These are phyloP conservation scores for Calliphora vicina DNA, from an alignment of 1,140 invertebrate species.

Conservation along the genomic window DNA sequence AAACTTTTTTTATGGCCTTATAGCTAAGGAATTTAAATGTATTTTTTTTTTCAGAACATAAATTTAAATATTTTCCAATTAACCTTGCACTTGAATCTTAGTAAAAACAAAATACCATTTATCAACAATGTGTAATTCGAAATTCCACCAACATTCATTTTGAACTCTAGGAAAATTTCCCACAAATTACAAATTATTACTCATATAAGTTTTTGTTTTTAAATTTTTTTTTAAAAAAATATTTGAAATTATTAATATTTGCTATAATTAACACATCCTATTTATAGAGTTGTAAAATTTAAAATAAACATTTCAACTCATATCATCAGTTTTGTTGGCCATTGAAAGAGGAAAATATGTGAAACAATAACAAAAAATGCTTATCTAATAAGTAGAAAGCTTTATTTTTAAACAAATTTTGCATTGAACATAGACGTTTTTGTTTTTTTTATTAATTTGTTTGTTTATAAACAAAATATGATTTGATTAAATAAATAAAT, in stretches of 20 bases:
- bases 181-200: neutral
- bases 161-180: neutral
- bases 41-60: no score
- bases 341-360: neutral
- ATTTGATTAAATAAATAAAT: no score
- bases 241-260: slow-evolving; percentile 11
- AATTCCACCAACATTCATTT: no score
- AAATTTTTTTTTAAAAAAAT: neutral
- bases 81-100: neutral
- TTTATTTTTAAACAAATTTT: no score
- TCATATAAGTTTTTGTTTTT: neutral
- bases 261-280: neutral
- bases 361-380: neutral
- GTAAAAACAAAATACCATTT: no score
- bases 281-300: slow-evolving; percentile 14
- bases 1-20: no score
- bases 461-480: no score
- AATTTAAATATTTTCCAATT: neutral
- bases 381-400: neutral
- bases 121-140: no score
- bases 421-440: no score
- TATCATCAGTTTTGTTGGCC: neutral
- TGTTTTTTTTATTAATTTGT: no score
- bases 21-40: no score
- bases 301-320: neutral